Evolutionary conservation across 2,888 invertebrate genomes (phyloP).

Genomic region (Leptinotarsa rubiginosa): DNA sequence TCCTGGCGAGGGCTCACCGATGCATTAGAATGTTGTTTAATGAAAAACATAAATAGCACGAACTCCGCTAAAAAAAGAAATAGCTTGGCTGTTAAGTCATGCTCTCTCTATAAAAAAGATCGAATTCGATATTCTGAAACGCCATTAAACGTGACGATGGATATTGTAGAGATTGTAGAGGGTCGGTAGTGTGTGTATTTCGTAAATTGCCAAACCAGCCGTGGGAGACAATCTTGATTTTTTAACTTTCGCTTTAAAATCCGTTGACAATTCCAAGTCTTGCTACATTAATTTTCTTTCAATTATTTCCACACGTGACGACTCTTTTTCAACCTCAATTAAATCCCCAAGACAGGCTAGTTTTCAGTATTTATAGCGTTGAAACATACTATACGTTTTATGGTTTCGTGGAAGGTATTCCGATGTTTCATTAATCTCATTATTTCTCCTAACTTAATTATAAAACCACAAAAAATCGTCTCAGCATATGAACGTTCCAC

Average conservation of each 20-base stretch:
- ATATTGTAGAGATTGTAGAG: not conserved
- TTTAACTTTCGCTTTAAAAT: not conserved
- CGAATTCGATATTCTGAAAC: conserved; percentile 1
- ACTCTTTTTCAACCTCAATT: not conserved
- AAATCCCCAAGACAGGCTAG: not conserved
- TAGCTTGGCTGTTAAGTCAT: conserved; percentile 10
- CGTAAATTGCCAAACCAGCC: not conserved
- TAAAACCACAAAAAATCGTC: conserved; percentile 1
- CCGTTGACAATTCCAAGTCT: no score
- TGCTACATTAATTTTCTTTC: not conserved
- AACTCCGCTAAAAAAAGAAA: conserved; percentile 12
- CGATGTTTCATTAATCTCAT: not conserved
- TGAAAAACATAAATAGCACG: conserved; percentile 5
- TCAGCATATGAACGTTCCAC: no score
- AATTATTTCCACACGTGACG: not conserved
- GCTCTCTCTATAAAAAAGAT: conserved; percentile 6
- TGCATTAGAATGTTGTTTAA: conserved; percentile 8
- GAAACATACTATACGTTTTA: conserved; percentile 1
- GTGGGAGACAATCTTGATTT: not conserved
- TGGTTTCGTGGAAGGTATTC: conserved; percentile 4
- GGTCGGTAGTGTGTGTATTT: not conserved
- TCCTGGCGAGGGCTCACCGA: not conserved
- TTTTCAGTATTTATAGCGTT: not conserved
- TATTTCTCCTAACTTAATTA: conserved; percentile 4
- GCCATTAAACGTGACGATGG: not conserved